Evolutionary conservation across 2,888 invertebrate species (phyloP).

Genomic region (Agonum fuliginosum): DNA sequence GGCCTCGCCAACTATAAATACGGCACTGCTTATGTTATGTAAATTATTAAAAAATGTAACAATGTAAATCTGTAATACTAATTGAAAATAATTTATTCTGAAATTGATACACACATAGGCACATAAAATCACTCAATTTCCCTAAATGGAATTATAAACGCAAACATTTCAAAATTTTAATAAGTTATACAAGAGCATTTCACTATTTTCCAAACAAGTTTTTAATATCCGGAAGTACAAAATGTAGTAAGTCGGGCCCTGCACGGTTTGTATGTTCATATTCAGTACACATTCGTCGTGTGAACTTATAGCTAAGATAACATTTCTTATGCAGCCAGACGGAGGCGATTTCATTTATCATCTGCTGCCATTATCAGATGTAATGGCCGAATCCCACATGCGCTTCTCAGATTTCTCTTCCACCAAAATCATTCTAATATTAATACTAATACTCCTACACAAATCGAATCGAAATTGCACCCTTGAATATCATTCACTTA

Average conservation of each 20-base stretch:
- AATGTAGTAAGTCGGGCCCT: background rate
- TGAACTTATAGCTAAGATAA: constrained; percentile 33
- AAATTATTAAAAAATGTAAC: too few species aligned
- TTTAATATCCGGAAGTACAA: background rate
- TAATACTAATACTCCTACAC: background rate
- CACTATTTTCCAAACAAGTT: too few species aligned
- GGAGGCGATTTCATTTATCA: constrained; percentile 35
- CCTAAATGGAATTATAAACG: too few species aligned
- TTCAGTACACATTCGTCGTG: constrained; percentile 13
- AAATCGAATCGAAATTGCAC: background rate
- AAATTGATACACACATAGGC: too few species aligned
- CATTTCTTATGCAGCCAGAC: constrained; percentile 36
- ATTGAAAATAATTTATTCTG: too few species aligned
- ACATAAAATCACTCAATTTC: too few species aligned
- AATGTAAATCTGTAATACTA: too few species aligned
- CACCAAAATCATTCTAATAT: background rate
- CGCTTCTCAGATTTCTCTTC: constrained; percentile 16
- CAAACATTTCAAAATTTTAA: too few species aligned
- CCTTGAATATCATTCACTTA: background rate
- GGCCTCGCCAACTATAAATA: too few species aligned
- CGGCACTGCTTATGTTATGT: too few species aligned
- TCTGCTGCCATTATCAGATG: constrained; percentile 41
- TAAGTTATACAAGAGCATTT: too few species aligned
- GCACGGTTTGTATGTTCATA: background rate
- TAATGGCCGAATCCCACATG: constrained; percentile 2